Base-by-base conservation (phyloP, 2,888 invertebrate genomes). In the Oscheius onirici region DNA sequence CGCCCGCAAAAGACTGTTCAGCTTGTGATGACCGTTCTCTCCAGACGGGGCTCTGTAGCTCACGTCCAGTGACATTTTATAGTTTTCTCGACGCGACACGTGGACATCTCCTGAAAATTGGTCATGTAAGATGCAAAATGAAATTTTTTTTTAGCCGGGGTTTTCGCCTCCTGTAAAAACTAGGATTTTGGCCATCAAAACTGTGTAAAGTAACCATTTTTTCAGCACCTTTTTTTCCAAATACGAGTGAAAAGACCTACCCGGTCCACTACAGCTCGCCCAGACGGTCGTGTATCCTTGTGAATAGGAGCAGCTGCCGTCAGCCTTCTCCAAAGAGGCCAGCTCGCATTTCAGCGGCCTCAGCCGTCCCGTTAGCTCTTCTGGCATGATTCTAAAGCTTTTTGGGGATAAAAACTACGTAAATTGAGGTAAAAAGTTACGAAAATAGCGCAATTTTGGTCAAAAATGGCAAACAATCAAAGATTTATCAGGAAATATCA, bases 341-440 rank as follows among this genome's bases (percentile, higher is more conserved):
- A 79, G 51, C 28, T 77, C 73, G 24, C 74, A 71, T 57, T 0
- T 97, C 94, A 71, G n/a, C 22, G 46, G 44, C 15, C 71, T 28
- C 26, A 71, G 17, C 17, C 46, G 15, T 8, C 71, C 71, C 17
- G 24, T 41, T 13, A 63, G 49, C 24, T 17, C 17, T 17, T 46
- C 40, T 10, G 46, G 8, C 69, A 69, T 69, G n/a, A 3, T 43
- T 24, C 2, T 13, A 5, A 55, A 24, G 3, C 8, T 15, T n/a
- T 55, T 1, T 10, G 13, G 24, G 13, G 22, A 24, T 11, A 55
- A 13, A n/a, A 3, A 26, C 10, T 8, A n/a, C 8, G 1, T 52
- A 13, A 22, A 43, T 40, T 20, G 13, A 57, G 10, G 57, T 41
- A 6, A 15, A 40, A 41, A 1, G 3, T 15, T 46, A 15, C 46